Conservation (phyloP, 2,113 vertebrate species). For the Elephantulus edwardii region DNA sequence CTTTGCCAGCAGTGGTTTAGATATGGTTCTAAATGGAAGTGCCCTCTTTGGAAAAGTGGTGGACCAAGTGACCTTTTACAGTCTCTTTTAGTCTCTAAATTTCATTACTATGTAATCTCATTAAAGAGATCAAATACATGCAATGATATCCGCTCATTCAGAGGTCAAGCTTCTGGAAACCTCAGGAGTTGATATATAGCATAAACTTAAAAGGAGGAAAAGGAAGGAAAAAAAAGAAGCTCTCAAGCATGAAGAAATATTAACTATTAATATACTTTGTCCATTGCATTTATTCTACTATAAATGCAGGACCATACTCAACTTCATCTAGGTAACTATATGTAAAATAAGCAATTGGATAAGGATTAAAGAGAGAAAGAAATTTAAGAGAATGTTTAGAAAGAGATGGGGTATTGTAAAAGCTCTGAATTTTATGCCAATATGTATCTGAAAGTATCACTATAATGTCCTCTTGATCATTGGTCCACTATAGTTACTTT, state of each 20-base stretch:
- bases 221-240: slow-evolving; percentile 62
- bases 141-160: slow-evolving; percentile 70
- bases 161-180: slow-evolving; percentile 73
- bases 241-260: slow-evolving; percentile 69
- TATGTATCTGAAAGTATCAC: not conserved
- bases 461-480: not conserved
- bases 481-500: not conserved
- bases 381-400: not conserved
- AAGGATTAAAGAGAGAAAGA: not conserved
- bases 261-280: slow-evolving; percentile 48
- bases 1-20: slow-evolving; percentile 70
- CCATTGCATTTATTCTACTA: slow-evolving; percentile 30
- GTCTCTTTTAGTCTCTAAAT: slow-evolving; percentile 74
- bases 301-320: slow-evolving; percentile 24
- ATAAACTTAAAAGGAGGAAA: slow-evolving; percentile 72
- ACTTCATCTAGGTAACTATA: not conserved
- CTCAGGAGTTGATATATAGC: slow-evolving; percentile 69
- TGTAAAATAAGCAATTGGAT: slow-evolving; percentile 26
- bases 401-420: slow-evolving; percentile 14
- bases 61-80: slow-evolving; percentile 70
- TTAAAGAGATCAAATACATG: slow-evolving; percentile 74
- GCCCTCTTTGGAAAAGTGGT: slow-evolving; percentile 63
- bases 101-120: slow-evolving; percentile 72
- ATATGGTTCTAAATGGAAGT: slow-evolving; percentile 65
- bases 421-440: not conserved